phyloP scores from a whole-genome alignment of 1,140 invertebrate species.

The Hyphantria cunea region DNA sequence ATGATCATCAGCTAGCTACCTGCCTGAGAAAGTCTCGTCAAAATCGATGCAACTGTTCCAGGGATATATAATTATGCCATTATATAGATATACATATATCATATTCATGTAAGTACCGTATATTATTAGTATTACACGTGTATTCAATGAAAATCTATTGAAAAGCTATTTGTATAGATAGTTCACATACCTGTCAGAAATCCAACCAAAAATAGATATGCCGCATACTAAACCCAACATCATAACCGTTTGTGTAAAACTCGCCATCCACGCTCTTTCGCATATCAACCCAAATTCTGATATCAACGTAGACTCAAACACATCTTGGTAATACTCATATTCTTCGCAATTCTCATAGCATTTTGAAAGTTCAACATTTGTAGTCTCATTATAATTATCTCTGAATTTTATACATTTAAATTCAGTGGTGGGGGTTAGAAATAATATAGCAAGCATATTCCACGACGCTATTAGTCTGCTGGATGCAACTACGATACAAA shows the following conservation, averaged over 20 bases:
- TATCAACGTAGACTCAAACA: constrained; percentile 46
- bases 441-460: constrained; percentile 47
- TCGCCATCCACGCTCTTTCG: constrained; percentile 47
- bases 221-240: constrained; percentile 53
- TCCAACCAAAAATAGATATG: constrained; percentile 48
- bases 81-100: too few species aligned
- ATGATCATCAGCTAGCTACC: too few species aligned
- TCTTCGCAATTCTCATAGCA: constrained; percentile 46
- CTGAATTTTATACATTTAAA: constrained; percentile 47
- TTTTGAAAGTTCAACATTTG: constrained; percentile 30
- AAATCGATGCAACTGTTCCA: too few species aligned
- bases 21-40: too few species aligned
- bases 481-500: constrained; percentile 30
- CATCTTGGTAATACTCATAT: constrained; percentile 41
- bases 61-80: too few species aligned
- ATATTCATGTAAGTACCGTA: too few species aligned
- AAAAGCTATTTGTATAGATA: too few species aligned
- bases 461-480: constrained; percentile 43
- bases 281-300: constrained; percentile 53
- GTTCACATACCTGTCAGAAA: constrained; percentile 56
- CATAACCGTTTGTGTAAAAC: constrained; percentile 46
- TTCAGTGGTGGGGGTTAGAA: constrained; percentile 45
- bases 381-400: constrained; percentile 15
- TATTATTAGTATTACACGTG: too few species aligned
- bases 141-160: too few species aligned